Evolutionary conservation across 1,140 invertebrate species (phyloP), one percentile per base, ranked within the genome.

Genomic region (Globodera rostochiensis): DNA sequence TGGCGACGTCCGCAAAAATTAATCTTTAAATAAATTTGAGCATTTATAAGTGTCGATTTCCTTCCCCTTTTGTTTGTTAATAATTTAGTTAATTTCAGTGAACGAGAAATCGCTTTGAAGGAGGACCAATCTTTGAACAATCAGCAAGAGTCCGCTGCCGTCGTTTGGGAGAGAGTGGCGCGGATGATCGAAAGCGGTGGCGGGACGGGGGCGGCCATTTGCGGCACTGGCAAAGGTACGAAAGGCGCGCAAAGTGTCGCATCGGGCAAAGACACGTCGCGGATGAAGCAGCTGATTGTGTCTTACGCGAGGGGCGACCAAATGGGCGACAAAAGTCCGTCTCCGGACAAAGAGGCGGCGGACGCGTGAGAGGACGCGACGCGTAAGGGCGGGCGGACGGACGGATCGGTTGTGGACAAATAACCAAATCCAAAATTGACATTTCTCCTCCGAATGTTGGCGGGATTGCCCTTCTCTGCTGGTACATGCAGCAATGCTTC

Each of bases 111-210:
- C 8, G 60, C 81, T 4, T 73, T 79, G 84, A 85, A 83, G 45
- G 79, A 80, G 49, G 73, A 74, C 4, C 64, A 74, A 15, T 67
- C 46, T 50, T 57, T 60, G 57, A 83, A 81, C 64, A 45, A 9
- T 49, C 64, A 71, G 21, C 50, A 84, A 5, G 69, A 69, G 36
- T 36, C 36, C 49, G 69, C 67, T 21, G 75, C 15, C 9, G 46
- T 73, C 19, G 25, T 50, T 25, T 85, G 84, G 84, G 82, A 82
- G 69, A n/a, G 82, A 13, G 74, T 85, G n/a, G 84, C 84, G 1
- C 83, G 86, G 49, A 82, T 85, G 73, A 81, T 85, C 64, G 85
- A 85, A 57, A 45, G 50, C 36, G 84, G 67, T 6, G 86, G 83
- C 36, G 36, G 53, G n/a, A 49, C 77, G 15, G 50, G 74, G 4